A percentile compares a stretch with the other conserved stretches of the same genome.
Conservation (phyloP, 2,888 invertebrate genomes). For the Meliscaeva auricollis region DNA sequence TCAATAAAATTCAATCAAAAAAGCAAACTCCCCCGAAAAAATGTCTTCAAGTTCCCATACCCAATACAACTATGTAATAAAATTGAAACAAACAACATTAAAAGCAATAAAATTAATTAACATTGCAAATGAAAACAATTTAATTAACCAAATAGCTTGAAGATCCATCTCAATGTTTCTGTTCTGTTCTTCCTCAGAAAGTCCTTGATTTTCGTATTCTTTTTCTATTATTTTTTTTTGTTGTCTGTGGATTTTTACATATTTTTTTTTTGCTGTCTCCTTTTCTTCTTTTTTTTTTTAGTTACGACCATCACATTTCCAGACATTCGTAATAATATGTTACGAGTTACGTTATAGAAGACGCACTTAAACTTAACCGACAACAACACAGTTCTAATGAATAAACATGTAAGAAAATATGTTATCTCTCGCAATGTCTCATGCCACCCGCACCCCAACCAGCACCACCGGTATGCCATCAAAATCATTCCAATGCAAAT, state of each 20-base stretch:
- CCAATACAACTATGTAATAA: not conserved
- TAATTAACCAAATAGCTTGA: conserved; percentile 70
- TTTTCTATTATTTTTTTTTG: not conserved
- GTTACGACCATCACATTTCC: conserved; percentile 16
- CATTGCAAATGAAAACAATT: conserved; percentile 58
- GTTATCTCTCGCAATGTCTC: conserved; percentile 59
- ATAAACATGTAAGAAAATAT: conserved; percentile 73
- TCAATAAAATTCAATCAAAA: not conserved
- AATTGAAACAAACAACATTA: conserved; percentile 8
- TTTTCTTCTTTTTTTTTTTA: not conserved
- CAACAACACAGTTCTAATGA: conserved; percentile 59
- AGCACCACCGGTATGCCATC: conserved; percentile 16
- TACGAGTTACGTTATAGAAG: conserved; percentile 25
- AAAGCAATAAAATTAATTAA: conserved; percentile 35
- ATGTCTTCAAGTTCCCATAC: not conserved
- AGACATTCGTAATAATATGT: conserved; percentile 46
- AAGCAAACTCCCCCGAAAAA: not conserved
- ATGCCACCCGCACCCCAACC: not conserved
- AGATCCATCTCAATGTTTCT: conserved; percentile 24
- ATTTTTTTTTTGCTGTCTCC: no score
- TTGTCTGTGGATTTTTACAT: not conserved
- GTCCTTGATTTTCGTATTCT: conserved; percentile 22
- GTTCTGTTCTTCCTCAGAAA: not conserved
- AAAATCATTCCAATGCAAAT: conserved; percentile 69
- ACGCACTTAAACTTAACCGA: conserved; percentile 45